Base-by-base conservation (phyloP, 2,888 invertebrate genomes). In the Callyntrura guangdongensis region DNA sequence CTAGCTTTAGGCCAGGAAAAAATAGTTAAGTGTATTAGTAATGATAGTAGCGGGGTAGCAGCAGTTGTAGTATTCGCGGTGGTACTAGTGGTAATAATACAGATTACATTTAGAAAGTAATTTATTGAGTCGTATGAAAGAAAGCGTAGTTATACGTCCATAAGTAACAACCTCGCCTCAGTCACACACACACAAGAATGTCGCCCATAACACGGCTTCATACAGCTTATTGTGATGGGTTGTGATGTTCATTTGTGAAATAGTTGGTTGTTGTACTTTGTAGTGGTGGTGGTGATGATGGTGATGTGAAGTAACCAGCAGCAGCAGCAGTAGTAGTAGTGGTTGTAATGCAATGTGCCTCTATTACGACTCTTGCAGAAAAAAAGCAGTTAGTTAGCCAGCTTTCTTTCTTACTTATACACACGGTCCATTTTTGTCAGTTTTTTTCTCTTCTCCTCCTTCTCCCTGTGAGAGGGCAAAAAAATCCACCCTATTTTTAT, bases 81-180 rank as follows among this genome's bases (percentile, higher is more conserved):
- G 89, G 89, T 72, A 36, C 36, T 72, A 53, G 89, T 86, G 92
- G 93, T 93, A 93, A 94, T 93, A 93, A 93, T 94, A 93, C 93
- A 93, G 94, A 94, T 93, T 94, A 93, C 94, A 94, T 94, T 89
- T 94, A 93, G 93, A 92, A 92, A 93, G 92, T 93, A 94, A 94
- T 94, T 93, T 94, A 94, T 94, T 93, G 94, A 93, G 93, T 93
- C 92, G 89, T 86, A 93, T 82, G 89, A 83, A 93, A 92, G 89
- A 91, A 91, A 91, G 79, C 64, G 82, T 36, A 82, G 89, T 85
- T 56, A 84, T 36, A 36, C 36, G 36, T 36, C 36, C 67, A 85
- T 27, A 79, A 84, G 67, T 84, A 84, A 49, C 84, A 84, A 49
- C 83, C 27, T 17, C 20, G 82, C 61, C 20, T 2, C 53, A 45